Percentiles rank a stretch among this genome's conserved stretches.
These are phyloP conservation scores for Chitala chitala DNA, from an alignment of 2,113 vertebrate genomes.

Conservation along the genomic window DNA sequence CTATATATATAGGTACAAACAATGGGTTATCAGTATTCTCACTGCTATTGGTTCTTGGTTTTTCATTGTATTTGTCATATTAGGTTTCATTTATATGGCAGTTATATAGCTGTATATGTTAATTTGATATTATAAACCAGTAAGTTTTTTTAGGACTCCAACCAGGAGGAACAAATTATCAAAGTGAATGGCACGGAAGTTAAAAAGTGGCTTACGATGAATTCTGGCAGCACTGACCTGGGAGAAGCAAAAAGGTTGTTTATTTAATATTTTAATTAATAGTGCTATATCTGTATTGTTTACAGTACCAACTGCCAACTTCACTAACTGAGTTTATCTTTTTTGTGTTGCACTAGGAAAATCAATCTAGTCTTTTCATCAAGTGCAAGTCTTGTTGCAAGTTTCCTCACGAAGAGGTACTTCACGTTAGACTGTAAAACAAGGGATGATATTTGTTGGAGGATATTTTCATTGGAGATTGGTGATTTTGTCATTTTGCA, in stretches of 20 bases:
- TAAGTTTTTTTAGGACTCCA: neutral
- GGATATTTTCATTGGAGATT: no score
- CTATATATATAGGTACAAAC: no score
- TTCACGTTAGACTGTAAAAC: no score
- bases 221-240: neutral
- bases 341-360: conserved; percentile 43
- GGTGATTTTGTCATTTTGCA: neutral
- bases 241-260: conserved; percentile 35
- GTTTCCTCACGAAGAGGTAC: no score
- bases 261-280: neutral
- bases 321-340: neutral
- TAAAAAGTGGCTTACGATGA: conserved; percentile 41
- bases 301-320: neutral
- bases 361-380: conserved; percentile 46
- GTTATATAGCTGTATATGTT: no score
- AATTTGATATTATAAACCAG: neutral
- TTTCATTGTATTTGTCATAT: neutral
- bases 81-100: no score
- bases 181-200: conserved; percentile 44
- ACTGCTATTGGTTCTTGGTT: no score
- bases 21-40: no score
- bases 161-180: neutral
- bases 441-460: no score
- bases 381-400: conserved; percentile 55
- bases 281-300: neutral